These are phyloP conservation scores for Aleiodes testaceus DNA, from an alignment of 2,888 invertebrate species.

Conservation along the genomic window DNA sequence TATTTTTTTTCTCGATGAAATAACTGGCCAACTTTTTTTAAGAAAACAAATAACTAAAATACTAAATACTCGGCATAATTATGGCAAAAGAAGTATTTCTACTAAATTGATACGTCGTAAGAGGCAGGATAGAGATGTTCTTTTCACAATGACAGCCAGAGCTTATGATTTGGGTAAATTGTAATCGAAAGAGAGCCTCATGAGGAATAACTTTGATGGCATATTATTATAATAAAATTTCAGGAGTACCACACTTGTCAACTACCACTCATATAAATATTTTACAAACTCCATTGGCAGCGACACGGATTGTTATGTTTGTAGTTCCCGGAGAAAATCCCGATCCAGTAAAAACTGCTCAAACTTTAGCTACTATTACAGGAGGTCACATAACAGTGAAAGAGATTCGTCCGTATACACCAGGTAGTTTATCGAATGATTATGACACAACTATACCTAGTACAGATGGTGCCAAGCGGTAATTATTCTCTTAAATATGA, in stretches of 20 bases:
- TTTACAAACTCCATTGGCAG: constrained; percentile 77
- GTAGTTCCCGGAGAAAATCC: constrained; percentile 86
- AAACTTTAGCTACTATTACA: constrained; percentile 84
- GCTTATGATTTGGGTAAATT: constrained; percentile 85
- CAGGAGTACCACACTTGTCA: constrained; percentile 83
- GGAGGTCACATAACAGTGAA: constrained; percentile 86
- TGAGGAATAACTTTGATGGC: background rate
- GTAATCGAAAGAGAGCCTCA: background rate
- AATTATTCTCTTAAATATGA: constrained; percentile 24
- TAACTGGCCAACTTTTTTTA: constrained; percentile 84
- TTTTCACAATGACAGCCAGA: constrained; percentile 81
- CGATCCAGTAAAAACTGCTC: constrained; percentile 82
- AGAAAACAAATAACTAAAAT: constrained; percentile 73
- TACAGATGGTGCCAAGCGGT: constrained; percentile 62
- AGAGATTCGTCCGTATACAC: constrained; percentile 81
- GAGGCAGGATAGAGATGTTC: constrained; percentile 74
- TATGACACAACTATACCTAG: constrained; percentile 48
- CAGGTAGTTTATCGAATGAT: constrained; percentile 54
- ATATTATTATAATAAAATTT: constrained; percentile 29
- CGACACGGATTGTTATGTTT: constrained; percentile 87
- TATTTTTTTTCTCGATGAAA: constrained; percentile 83
- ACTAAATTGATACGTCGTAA: constrained; percentile 69
- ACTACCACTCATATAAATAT: constrained; percentile 83
- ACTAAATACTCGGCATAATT: constrained; percentile 61
- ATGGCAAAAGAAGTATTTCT: constrained; percentile 52